A percentile compares a stretch with the other conserved stretches of the same genome.
phyloP scores from a whole-genome alignment of 2,797 vertebrate species.

The Hyperoplus lanceolatus region DNA sequence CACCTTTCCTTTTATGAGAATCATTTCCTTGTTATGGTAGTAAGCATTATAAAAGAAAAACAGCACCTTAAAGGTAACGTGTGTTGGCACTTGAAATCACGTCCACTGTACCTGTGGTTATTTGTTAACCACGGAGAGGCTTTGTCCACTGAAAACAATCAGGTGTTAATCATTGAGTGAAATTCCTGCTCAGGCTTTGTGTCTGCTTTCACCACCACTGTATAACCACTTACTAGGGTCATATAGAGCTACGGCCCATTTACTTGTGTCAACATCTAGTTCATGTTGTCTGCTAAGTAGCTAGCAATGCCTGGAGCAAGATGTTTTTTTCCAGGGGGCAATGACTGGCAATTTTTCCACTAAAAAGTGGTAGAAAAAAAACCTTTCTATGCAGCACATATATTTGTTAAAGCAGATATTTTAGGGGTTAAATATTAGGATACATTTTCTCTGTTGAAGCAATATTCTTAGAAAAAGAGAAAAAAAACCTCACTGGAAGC shows the following conservation, averaged over 20 bases:
- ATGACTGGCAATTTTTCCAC: background rate
- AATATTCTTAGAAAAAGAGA: background rate
- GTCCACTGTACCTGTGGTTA: background rate
- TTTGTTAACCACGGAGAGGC: background rate
- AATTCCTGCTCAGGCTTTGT: conserved; percentile 56
- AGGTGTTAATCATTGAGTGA: conserved; percentile 56
- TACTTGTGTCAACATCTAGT: conserved; percentile 36
- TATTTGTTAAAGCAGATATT: background rate
- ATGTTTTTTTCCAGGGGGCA: background rate
- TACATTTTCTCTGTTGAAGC: background rate
- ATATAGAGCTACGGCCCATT: conserved; percentile 7
- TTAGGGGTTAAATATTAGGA: background rate
- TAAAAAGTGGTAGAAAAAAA: background rate
- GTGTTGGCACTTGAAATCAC: background rate
- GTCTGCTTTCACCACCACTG: conserved; percentile 13
- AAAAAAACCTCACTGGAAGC: background rate
- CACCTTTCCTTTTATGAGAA: conserved; percentile 68
- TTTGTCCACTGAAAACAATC: conserved; percentile 36
- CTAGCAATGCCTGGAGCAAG: background rate
- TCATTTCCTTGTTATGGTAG: conserved; percentile 78
- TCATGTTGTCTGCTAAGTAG: background rate
- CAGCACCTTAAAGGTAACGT: background rate
- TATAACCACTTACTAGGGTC: conserved; percentile 35
- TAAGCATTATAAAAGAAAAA: conserved; percentile 25
- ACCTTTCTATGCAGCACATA: background rate